These are phyloP conservation scores for Pangasius larnaudii DNA, from an alignment of 2,797 vertebrate genomes.

Conservation along the genomic window DNA sequence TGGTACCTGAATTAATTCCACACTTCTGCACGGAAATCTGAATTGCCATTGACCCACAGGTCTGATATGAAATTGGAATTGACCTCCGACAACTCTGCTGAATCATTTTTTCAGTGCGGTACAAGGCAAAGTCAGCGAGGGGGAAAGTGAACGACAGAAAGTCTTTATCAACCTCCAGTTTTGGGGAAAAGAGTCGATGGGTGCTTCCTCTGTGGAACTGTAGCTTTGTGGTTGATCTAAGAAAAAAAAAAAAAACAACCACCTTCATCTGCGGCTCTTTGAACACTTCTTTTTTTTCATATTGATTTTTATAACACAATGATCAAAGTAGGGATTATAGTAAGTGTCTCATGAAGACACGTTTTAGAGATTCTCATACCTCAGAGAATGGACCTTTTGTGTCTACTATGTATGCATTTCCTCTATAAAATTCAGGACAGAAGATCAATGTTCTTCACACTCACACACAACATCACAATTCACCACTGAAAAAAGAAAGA, in stretches of 20 bases:
- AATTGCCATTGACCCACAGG: constrained; percentile 10
- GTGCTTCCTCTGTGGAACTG: not conserved
- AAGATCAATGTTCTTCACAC: constrained; percentile 18
- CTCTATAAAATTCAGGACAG: constrained; percentile 22
- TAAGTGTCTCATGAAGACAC: not conserved
- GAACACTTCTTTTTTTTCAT: not conserved
- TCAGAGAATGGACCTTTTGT: not conserved
- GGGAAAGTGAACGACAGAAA: constrained; percentile 6
- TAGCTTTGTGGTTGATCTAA: not conserved
- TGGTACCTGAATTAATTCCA: constrained; percentile 6
- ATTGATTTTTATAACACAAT: constrained; percentile 23
- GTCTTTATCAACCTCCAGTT: constrained; percentile 21
- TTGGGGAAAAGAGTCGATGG: not conserved
- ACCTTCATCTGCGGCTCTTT: not conserved
- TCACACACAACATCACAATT: not conserved
- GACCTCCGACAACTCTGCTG: not conserved
- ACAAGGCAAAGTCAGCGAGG: not conserved
- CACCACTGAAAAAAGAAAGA: not conserved
- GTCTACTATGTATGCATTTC: constrained; percentile 10
- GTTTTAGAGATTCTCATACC: not conserved
- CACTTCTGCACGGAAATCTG: not conserved
- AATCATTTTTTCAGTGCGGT: not conserved
- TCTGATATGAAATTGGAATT: constrained; percentile 32
- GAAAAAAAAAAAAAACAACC: not conserved
- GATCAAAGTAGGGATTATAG: constrained; percentile 10